Conservation (phyloP, 2,888 invertebrate genomes). For the Caenorhabditis macrosperma region DNA sequence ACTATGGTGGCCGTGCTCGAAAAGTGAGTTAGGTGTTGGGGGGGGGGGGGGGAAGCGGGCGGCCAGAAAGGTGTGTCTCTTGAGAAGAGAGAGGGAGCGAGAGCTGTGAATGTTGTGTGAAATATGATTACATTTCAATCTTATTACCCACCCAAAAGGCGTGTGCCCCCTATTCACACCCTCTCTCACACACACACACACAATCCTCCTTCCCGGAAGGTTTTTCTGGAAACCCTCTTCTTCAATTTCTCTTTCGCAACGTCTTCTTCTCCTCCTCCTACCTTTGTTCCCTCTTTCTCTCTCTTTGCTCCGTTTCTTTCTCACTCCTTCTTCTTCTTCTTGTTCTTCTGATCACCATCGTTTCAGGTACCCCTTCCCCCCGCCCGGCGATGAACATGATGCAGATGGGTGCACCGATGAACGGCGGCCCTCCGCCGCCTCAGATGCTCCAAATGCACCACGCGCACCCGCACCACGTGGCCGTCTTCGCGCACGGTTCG, state of each 20-base stretch:
- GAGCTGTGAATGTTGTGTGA: slow-evolving; percentile 56
- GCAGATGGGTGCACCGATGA: slow-evolving; percentile 67
- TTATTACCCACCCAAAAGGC: slow-evolving; percentile 46
- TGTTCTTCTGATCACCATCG: background rate
- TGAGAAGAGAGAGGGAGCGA: too few relatives aligned
- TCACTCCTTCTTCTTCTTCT: slow-evolving; percentile 1
- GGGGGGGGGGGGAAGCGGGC: background rate
- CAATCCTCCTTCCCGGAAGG: background rate
- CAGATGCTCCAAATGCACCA: slow-evolving; percentile 57
- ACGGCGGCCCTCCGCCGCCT: slow-evolving; percentile 56
- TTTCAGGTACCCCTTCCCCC: slow-evolving; percentile 15
- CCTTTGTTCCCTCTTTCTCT: background rate
- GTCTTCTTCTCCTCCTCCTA: background rate
- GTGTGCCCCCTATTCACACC: slow-evolving; percentile 29
- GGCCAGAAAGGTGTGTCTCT: background rate
- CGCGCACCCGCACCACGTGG: slow-evolving; percentile 53
- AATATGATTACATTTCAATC: slow-evolving; percentile 64
- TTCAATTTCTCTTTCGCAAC: slow-evolving; percentile 1
- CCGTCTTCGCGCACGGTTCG: slow-evolving; percentile 25
- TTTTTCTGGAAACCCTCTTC: background rate
- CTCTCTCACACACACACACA: background rate
- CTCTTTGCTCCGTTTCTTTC: background rate
- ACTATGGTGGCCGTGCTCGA: too few relatives aligned
- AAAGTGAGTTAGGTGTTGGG: too few relatives aligned
- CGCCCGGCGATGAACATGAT: slow-evolving; percentile 66